A percentile compares a stretch with the other conserved stretches of the same genome.
Conservation (phyloP, 1,140 invertebrate genomes). For the Metopolophium dirhodum region DNA sequence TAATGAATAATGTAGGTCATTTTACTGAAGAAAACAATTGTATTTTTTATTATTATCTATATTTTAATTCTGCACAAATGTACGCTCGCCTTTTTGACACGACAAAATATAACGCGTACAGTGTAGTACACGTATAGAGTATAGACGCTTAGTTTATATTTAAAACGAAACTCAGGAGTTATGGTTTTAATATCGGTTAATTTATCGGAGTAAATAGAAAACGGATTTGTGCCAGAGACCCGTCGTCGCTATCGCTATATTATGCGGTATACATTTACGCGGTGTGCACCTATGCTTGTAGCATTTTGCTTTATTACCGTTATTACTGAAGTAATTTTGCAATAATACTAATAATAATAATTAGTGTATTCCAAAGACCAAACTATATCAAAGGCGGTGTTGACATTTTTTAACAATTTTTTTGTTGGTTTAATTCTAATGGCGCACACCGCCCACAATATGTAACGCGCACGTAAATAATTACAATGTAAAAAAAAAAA, state of each 20-base stretch:
- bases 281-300: background rate
- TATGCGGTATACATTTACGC: background rate
- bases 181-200: background rate
- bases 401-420: background rate
- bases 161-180: background rate
- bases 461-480: background rate
- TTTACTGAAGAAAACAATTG: background rate
- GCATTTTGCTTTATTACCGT: background rate
- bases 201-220: constrained; percentile 7
- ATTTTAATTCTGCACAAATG: background rate
- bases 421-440: background rate
- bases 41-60: background rate
- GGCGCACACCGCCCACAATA: background rate
- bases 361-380: background rate
- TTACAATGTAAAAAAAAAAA: background rate
- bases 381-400: background rate
- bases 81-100: background rate
- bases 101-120: background rate
- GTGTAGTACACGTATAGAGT: background rate
- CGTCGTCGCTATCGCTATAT: background rate
- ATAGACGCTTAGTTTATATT: background rate
- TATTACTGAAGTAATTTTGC: background rate
- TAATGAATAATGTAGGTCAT: constrained; percentile 38
- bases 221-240: background rate
- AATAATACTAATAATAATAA: no score